Percentiles rank a stretch among this genome's conserved stretches.
These are phyloP conservation scores for Epizoanthus illoricatus DNA, from an alignment of 92 coral and sea anemone species.

Conservation along the genomic window DNA sequence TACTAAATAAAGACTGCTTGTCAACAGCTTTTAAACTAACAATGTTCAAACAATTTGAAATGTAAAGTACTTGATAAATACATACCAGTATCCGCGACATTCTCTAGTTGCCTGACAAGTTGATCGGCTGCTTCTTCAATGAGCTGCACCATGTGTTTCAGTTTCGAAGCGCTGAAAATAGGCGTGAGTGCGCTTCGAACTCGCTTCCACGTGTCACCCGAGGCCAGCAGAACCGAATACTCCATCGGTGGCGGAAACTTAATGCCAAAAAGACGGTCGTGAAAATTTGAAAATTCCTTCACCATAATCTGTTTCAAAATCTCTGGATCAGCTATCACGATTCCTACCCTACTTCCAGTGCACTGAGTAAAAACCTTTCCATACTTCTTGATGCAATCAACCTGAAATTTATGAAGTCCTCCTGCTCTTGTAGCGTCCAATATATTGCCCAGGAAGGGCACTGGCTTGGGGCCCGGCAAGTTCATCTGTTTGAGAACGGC, in stretches of 20 bases:
- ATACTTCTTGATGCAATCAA: slow-evolving; percentile 20
- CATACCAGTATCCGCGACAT: slow-evolving; percentile 24
- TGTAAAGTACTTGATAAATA: background rate
- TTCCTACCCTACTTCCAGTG: slow-evolving; percentile 10
- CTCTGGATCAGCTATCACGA: slow-evolving; percentile 37
- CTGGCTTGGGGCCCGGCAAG: slow-evolving; percentile 31
- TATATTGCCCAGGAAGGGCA: slow-evolving; percentile 26
- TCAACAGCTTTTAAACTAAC: background rate
- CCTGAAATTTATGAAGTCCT: slow-evolving; percentile 31
- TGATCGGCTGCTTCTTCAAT: slow-evolving; percentile 27
- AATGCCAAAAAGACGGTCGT: slow-evolving; percentile 30
- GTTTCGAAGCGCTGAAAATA: slow-evolving; percentile 35
- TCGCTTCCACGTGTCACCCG: slow-evolving; percentile 33
- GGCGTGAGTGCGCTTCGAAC: slow-evolving; percentile 28
- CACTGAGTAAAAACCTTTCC: slow-evolving; percentile 41
- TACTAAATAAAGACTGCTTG: background rate
- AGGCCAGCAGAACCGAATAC: slow-evolving; percentile 33
- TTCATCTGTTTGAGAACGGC: slow-evolving; percentile 18
- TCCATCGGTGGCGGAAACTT: slow-evolving; percentile 43
- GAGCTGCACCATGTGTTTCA: slow-evolving; percentile 19
- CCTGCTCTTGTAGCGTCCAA: slow-evolving; percentile 22
- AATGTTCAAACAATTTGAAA: background rate
- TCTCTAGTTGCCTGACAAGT: slow-evolving; percentile 3
- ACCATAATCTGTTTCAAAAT: slow-evolving; percentile 30
- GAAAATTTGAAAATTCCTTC: slow-evolving; percentile 32